Conservation (phyloP, 2,113 vertebrate genomes). For the Lophochroa leadbeateri region DNA sequence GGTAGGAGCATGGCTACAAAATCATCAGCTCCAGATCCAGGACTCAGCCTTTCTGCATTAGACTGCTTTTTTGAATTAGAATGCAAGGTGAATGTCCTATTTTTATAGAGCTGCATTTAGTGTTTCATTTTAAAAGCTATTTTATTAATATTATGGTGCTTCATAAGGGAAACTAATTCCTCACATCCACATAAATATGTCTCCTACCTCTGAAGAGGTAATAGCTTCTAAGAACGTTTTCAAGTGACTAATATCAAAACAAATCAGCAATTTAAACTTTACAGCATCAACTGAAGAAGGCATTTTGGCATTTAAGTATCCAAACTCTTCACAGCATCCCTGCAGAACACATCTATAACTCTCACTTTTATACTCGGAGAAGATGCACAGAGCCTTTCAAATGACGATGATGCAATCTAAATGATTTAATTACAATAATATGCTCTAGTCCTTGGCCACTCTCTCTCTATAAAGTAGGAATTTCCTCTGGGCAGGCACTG, state of each 20-base stretch:
- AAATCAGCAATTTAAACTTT: background rate
- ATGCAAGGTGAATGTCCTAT: background rate
- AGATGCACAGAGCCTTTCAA: background rate
- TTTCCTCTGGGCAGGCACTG: constrained; percentile 43
- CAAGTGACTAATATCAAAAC: background rate
- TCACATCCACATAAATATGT: background rate
- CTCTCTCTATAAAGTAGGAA: constrained; percentile 30
- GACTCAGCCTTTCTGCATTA: background rate
- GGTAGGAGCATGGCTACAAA: background rate
- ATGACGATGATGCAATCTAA: background rate
- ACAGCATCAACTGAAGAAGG: background rate
- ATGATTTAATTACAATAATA: constrained; percentile 55
- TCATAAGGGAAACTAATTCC: background rate
- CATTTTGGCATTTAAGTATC: background rate
- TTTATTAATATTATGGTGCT: background rate
- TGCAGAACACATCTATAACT: background rate
- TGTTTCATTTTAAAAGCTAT: background rate
- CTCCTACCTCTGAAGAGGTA: background rate
- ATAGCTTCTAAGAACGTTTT: background rate
- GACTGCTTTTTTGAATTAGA: background rate
- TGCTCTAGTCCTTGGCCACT: background rate
- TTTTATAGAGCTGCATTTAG: background rate
- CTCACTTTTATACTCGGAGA: background rate
- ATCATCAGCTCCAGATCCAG: background rate
- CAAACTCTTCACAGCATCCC: background rate